Percentiles rank a stretch among this genome's conserved stretches.
Evolutionary conservation across 1,140 invertebrate genomes (phyloP).

Genomic region (Drosophila sulfurigaster): DNA sequence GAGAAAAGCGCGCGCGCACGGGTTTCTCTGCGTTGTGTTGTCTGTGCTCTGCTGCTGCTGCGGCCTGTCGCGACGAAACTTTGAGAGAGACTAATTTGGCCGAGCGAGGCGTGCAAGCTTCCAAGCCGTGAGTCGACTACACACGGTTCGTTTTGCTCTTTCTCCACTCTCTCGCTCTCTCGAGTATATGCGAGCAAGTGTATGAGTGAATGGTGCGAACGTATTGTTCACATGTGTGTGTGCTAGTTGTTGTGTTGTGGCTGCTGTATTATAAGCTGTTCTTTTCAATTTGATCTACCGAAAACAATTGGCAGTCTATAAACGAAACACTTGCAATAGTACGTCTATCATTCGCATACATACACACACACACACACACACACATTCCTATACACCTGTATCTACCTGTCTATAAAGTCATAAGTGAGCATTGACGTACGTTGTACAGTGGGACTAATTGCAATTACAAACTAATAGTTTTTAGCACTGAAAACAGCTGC

Average conservation of each 20-base stretch:
- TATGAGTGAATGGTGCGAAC: slow-evolving; percentile 4
- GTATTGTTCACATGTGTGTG: slow-evolving; percentile 12
- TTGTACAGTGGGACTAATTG: slow-evolving; percentile 45
- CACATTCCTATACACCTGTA: slow-evolving; percentile 18
- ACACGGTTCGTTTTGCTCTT: slow-evolving; percentile 17
- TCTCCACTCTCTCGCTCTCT: not conserved
- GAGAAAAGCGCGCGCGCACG: slow-evolving; percentile 40
- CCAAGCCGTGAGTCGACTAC: slow-evolving; percentile 25
- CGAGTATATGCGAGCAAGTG: slow-evolving; percentile 19
- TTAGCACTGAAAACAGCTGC: slow-evolving; percentile 20
- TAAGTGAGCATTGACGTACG: slow-evolving; percentile 40
- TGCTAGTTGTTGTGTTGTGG: slow-evolving; percentile 38
- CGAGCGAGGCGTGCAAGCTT: slow-evolving; percentile 37
- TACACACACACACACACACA: slow-evolving; percentile 19
- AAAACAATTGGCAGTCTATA: slow-evolving; percentile 52
- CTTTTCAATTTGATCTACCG: slow-evolving; percentile 53
- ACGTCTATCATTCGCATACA: slow-evolving; percentile 19
- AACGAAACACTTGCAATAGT: slow-evolving; percentile 49
- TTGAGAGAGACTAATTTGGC: slow-evolving; percentile 61
- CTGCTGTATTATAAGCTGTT: slow-evolving; percentile 51
- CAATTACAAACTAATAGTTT: slow-evolving; percentile 22
- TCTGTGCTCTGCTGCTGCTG: slow-evolving; percentile 31
- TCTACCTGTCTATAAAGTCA: slow-evolving; percentile 4
- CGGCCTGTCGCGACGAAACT: slow-evolving; percentile 71
- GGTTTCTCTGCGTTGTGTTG: slow-evolving; percentile 22